These are phyloP conservation scores for Callorhinus ursinus DNA, from an alignment of 2,113 vertebrate species.

Conservation along the genomic window DNA sequence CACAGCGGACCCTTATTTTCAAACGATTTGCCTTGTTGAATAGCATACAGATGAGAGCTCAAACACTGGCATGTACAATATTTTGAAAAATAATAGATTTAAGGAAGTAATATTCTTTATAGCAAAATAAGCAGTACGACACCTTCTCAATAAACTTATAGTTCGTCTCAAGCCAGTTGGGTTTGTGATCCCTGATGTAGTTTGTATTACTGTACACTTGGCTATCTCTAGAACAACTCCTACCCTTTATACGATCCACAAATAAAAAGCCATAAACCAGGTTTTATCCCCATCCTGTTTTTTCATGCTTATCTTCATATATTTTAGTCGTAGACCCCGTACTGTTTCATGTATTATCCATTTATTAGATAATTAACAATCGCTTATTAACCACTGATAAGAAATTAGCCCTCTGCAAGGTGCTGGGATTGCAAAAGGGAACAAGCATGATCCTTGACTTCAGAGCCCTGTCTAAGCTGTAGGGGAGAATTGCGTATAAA, in stretches of 20 bases:
- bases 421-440: not conserved
- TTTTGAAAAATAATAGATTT: not conserved
- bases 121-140: not conserved
- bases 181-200: not conserved
- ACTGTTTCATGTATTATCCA: not conserved
- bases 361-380: not conserved
- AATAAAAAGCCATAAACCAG: not conserved
- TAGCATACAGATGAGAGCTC: not conserved
- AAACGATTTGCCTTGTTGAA: not conserved
- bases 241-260: not conserved
- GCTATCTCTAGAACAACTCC: not conserved
- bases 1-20: not conserved
- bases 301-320: not conserved
- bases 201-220: not conserved
- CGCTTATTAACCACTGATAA: not conserved
- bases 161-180: not conserved
- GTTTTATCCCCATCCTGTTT: not conserved
- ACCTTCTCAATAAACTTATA: not conserved
- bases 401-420: not conserved
- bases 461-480: not conserved
- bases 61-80: not conserved
- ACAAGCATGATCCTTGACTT: not conserved
- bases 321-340: not conserved
- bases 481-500: not conserved
- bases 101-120: not conserved